A percentile compares a stretch with the other conserved stretches of the same genome.
Conservation (phyloP, 2,113 vertebrate genomes). For the Syngnathus scovelli region DNA sequence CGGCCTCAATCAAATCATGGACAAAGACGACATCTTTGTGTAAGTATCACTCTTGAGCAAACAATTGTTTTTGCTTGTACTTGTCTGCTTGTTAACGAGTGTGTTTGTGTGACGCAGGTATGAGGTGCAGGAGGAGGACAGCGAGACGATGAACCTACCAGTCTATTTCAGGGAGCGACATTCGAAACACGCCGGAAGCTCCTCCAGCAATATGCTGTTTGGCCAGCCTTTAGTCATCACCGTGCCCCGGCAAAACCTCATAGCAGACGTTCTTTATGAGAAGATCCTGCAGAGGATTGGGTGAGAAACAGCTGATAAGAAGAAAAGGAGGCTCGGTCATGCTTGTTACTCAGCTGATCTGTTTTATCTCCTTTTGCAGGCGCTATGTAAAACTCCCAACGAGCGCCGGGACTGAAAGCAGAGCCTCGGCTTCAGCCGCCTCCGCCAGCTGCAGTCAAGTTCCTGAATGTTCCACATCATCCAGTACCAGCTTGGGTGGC, state of each 20-base stretch:
- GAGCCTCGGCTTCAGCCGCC: slow-evolving; percentile 60
- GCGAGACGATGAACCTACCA: slow-evolving; percentile 77
- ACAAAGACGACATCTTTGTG: slow-evolving; percentile 97
- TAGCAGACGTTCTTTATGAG: slow-evolving; percentile 78
- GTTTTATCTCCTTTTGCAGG: slow-evolving; percentile 58
- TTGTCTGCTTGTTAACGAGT: background rate
- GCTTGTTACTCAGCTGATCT: background rate
- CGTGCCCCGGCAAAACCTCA: slow-evolving; percentile 82
- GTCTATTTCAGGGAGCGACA: slow-evolving; percentile 91
- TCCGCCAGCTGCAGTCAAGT: slow-evolving; percentile 61
- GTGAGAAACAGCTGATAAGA: slow-evolving; percentile 62
- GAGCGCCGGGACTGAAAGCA: slow-evolving; percentile 64
- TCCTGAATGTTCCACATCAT: slow-evolving; percentile 62
- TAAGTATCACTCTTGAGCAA: slow-evolving; percentile 61
- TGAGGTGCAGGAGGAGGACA: slow-evolving; percentile 76
- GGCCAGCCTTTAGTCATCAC: slow-evolving; percentile 90
- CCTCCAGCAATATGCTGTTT: slow-evolving; percentile 80
- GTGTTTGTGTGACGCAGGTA: slow-evolving; percentile 70
- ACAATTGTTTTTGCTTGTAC: background rate
- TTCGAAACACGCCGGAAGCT: slow-evolving; percentile 73
- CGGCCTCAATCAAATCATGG: slow-evolving; percentile 88
- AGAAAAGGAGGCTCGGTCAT: background rate
- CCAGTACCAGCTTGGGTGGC: slow-evolving; percentile 48
- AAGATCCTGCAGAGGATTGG: slow-evolving; percentile 83
- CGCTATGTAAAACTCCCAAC: slow-evolving; percentile 83